Evolutionary conservation across 2,888 invertebrate genomes (phyloP).

Genomic region (Eretmocerus hayati): DNA sequence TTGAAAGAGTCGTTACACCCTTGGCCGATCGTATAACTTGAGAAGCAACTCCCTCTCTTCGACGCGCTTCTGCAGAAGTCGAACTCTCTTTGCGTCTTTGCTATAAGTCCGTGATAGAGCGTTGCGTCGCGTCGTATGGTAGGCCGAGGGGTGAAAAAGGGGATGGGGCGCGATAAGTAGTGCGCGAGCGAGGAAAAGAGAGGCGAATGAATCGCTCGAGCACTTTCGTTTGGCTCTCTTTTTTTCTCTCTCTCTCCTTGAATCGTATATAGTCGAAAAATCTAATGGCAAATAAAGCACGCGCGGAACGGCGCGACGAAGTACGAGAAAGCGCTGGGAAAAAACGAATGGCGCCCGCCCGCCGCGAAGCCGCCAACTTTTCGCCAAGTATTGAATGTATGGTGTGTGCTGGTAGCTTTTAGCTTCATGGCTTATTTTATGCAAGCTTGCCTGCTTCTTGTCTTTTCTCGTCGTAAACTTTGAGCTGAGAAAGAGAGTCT

Average conservation of each 20-base stretch:
- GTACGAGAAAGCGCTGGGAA: conserved; percentile 1
- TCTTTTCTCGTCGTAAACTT: no score
- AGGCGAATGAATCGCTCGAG: conserved; percentile 1
- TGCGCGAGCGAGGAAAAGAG: neutral
- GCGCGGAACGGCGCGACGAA: conserved; percentile 6
- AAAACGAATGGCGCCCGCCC: conserved; percentile 4
- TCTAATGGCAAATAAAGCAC: conserved; percentile 15
- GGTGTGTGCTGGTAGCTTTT: conserved; percentile 3
- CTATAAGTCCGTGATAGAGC: no score
- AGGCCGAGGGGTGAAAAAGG: neutral
- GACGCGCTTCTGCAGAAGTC: no score
- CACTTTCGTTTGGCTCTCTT: conserved; percentile 2
- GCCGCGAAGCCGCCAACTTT: conserved; percentile 8
- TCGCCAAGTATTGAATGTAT: conserved; percentile 6
- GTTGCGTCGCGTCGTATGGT: neutral
- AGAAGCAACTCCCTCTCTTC: neutral
- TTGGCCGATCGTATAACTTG: neutral
- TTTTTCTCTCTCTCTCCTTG: no score
- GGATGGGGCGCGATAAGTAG: neutral
- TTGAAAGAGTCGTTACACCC: conserved; percentile 13
- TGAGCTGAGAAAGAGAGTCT: no score
- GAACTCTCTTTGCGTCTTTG: no score
- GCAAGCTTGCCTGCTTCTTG: no score
- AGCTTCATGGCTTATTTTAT: neutral
- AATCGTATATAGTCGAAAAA: no score